Evolutionary conservation across 2,113 vertebrate species (phyloP).

Genomic region (Malurus alboscapulatus): DNA sequence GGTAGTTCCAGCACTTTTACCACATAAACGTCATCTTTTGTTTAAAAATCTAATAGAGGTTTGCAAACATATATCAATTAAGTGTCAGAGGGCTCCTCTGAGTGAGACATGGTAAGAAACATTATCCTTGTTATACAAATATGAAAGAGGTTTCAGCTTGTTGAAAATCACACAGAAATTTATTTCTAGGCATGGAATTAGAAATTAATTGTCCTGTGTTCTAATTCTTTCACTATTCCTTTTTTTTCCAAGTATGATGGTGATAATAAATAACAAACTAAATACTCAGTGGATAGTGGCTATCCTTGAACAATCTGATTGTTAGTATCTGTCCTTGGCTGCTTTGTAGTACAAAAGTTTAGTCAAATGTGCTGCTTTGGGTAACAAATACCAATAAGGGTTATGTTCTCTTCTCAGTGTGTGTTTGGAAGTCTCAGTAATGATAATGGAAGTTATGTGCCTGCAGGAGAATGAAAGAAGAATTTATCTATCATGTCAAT

Average conservation of each 20-base stretch:
- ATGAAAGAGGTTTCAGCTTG: background rate
- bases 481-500: constrained; percentile 55
- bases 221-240: background rate
- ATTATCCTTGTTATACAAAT: background rate
- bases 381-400: constrained; percentile 32
- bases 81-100: background rate
- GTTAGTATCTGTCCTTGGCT: background rate
- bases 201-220: background rate
- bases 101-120: background rate
- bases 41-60: background rate
- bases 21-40: background rate
- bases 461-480: constrained; percentile 39
- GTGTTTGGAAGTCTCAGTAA: constrained; percentile 59
- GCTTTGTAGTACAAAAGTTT: background rate
- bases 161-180: background rate
- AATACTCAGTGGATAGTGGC: background rate
- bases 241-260: background rate
- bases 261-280: constrained; percentile 46
- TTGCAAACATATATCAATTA: constrained; percentile 11
- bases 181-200: background rate
- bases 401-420: constrained; percentile 47
- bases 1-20: background rate
- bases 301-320: background rate
- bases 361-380: constrained; percentile 22
- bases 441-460: constrained; percentile 61